Percentiles rank a stretch among this genome's conserved stretches.
These are phyloP conservation scores for Sebastes diploproa DNA, from an alignment of 2,797 vertebrate genomes.

Conservation along the genomic window DNA sequence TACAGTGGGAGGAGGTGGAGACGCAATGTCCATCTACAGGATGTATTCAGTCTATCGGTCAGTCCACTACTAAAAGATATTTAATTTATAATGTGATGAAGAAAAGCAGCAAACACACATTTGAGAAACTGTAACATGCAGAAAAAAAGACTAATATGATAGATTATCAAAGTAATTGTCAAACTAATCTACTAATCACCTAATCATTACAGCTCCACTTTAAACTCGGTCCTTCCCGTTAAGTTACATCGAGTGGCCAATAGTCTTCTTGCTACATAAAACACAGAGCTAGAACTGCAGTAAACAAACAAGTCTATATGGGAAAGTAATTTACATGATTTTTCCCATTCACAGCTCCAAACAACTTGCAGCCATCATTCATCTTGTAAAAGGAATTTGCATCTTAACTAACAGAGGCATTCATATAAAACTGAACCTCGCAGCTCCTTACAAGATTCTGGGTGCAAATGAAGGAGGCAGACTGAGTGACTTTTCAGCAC, in stretches of 20 bases:
- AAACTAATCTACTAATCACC: background rate
- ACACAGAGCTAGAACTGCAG: background rate
- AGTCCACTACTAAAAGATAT: background rate
- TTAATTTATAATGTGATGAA: background rate
- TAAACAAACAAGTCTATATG: background rate
- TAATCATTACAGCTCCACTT: conserved; percentile 1
- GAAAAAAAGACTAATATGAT: background rate
- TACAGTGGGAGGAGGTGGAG: background rate
- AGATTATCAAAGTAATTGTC: background rate
- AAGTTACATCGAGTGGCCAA: conserved; percentile 1
- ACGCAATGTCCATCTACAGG: too few species aligned
- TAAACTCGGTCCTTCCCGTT: conserved; percentile 9
- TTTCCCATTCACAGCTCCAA: conserved; percentile 35
- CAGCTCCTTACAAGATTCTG: conserved; percentile 64
- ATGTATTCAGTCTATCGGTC: background rate
- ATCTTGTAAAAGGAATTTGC: conserved; percentile 64
- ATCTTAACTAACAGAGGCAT: conserved; percentile 65
- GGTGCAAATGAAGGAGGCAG: conserved; percentile 76
- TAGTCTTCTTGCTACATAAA: conserved; percentile 9
- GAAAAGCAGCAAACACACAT: background rate
- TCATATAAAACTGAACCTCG: conserved; percentile 67
- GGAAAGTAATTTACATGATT: conserved; percentile 31
- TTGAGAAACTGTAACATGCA: background rate
- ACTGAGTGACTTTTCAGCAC: conserved; percentile 78
- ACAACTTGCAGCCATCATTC: conserved; percentile 36